Evolutionary conservation across 2,888 invertebrate genomes (phyloP).

Genomic region (Venusia cambrica): DNA sequence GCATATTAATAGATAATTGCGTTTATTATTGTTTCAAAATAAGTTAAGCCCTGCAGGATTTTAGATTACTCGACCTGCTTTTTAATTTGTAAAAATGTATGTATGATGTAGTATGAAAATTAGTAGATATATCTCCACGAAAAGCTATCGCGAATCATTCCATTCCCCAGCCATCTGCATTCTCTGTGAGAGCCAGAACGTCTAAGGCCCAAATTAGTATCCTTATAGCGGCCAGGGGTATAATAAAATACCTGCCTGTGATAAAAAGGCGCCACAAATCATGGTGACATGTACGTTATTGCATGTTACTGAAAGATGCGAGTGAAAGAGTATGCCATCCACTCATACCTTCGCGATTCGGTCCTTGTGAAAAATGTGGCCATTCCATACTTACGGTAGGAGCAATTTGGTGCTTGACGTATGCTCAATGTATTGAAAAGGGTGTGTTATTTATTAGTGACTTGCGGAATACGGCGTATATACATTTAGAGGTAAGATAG

Average conservation of each 20-base stretch:
- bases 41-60: too few species aligned
- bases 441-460: slow-evolving; percentile 19
- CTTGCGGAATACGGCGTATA: too few species aligned
- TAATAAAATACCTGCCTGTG: slow-evolving; percentile 16
- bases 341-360: slow-evolving; percentile 42
- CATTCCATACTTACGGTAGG: slow-evolving; percentile 47
- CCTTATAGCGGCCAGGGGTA: slow-evolving; percentile 5
- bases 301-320: slow-evolving; percentile 56
- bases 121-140: too few species aligned
- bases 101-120: too few species aligned
- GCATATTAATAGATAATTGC: too few species aligned
- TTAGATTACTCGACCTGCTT: too few species aligned
- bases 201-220: slow-evolving; percentile 22
- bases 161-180: too few species aligned
- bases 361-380: slow-evolving; percentile 48
- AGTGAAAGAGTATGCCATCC: slow-evolving; percentile 29
- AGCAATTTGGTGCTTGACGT: slow-evolving; percentile 35
- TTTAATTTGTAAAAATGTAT: too few species aligned
- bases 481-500: too few species aligned
- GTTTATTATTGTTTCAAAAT: too few species aligned
- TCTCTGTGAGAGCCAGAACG: slow-evolving; percentile 5
- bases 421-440: slow-evolving; percentile 25
- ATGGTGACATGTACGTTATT: slow-evolving; percentile 63
- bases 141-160: too few species aligned
- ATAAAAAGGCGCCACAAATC: slow-evolving; percentile 49